Conservation (phyloP, 35 echinoderm and acorn worm genomes). For the Antedon bifida region DNA sequence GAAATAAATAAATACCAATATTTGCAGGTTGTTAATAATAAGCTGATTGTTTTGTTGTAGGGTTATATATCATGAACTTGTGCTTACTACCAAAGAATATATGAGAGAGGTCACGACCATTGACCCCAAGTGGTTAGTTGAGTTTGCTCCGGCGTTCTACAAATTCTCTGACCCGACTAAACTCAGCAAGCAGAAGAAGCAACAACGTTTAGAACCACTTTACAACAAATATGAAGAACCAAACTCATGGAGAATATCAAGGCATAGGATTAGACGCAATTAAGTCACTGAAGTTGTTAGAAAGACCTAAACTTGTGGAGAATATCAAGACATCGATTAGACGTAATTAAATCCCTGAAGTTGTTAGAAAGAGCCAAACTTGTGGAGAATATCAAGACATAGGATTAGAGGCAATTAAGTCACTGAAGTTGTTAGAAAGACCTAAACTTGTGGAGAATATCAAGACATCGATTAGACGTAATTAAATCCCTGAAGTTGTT, state of each 20-base stretch:
- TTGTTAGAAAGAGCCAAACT: too few species aligned
- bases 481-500: too few species aligned
- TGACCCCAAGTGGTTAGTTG: slow-evolving; percentile 88
- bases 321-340: too few species aligned
- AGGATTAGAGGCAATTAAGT: too few species aligned
- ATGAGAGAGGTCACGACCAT: slow-evolving; percentile 91
- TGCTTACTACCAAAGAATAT: slow-evolving; percentile 96
- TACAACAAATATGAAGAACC: slow-evolving; percentile 99
- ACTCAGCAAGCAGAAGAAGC: slow-evolving; percentile 97
- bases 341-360: too few species aligned
- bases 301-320: too few species aligned
- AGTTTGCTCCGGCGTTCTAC: slow-evolving; percentile 81
- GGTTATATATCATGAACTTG: slow-evolving; percentile 98
- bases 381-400: too few species aligned
- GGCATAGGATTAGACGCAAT: slow-evolving; percentile 84
- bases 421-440: too few species aligned
- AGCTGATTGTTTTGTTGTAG: slow-evolving; percentile 12
- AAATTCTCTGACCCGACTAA: slow-evolving; percentile 78
- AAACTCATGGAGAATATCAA: slow-evolving; percentile 91
- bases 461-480: too few species aligned
- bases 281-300: slow-evolving; percentile 14
- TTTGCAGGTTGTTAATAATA: too few species aligned
- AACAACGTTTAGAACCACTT: slow-evolving; percentile 85
- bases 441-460: too few species aligned
- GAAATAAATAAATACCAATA: too few species aligned